Base-by-base conservation (phyloP, 37 sponge, comb jelly and placozoan genomes). In the Corticium candelabrum region DNA sequence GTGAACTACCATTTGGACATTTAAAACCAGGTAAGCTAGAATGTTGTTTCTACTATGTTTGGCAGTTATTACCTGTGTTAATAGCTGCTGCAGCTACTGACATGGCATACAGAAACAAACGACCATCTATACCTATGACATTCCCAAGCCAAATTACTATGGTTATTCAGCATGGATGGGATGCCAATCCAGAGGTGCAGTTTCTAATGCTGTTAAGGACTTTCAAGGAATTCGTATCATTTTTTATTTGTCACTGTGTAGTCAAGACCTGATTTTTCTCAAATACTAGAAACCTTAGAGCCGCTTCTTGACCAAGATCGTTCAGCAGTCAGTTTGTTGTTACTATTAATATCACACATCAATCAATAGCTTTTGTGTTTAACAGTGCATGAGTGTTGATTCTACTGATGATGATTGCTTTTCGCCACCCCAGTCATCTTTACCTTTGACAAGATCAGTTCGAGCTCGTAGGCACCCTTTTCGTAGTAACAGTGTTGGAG, bases 71-170 rank as follows among this genome's bases (percentile, higher is more conserved):
- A 21, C 21, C 11, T 21, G 62, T 11, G 27, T 69, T 2, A 33
- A 3, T 74, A 84, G 85, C 85, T 32, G 80, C 79, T 35, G 85
- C 85, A 34, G 85, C 85, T 1, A 73, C 79, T 29, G 85, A 84
- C 68, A 84, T 84, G 85, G 79, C 85, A 2, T 84, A 80, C 76
- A 81, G 79, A 57, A 84, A 84, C 11, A 78, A 68, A 1, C 85
- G 85, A n/a, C 85, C 85, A 1, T 68, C 76, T 2, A 41, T 84
- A 40, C 72, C 81, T 72, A 76, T 69, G 21, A 27, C 80, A 0
- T 84, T 82, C 43, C 80, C 80, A 2, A 40, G 73, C 35, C 68
- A 69, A 68, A 41, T 71, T 41, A 34, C 35, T 30, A 41, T 70
- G n/a, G 76, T 84, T 7, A 74, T 84, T 36, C 31, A 69, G 1